phyloP scores from a whole-genome alignment of 2,888 invertebrate genomes.

The Noctuana brunneofusca region DNA sequence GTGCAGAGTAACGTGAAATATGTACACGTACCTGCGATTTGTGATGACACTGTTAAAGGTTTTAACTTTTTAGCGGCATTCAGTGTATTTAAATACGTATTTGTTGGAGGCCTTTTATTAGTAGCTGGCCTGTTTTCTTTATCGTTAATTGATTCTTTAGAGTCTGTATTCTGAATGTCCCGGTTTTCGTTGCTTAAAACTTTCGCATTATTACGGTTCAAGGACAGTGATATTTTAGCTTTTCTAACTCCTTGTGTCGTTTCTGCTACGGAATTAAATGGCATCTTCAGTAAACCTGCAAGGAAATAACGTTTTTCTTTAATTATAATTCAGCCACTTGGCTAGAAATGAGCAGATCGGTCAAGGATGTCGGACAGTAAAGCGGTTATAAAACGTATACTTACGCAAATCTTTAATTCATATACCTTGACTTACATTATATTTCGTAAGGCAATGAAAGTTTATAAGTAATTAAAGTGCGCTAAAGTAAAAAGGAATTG shows the following conservation, averaged over 20 bases:
- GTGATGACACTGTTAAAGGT: slow-evolving; percentile 59
- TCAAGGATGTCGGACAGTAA: slow-evolving; percentile 61
- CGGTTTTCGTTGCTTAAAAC: slow-evolving; percentile 64
- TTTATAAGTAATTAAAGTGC: slow-evolving; percentile 45
- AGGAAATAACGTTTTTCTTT: slow-evolving; percentile 40
- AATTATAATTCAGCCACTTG: slow-evolving; percentile 38
- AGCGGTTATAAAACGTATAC: slow-evolving; percentile 50
- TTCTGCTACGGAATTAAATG: slow-evolving; percentile 74
- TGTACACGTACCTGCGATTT: slow-evolving; percentile 54
- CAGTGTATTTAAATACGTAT: slow-evolving; percentile 67
- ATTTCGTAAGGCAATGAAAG: slow-evolving; percentile 63
- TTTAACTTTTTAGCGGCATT: slow-evolving; percentile 73
- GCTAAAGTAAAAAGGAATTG: slow-evolving; percentile 57
- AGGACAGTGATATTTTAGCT: slow-evolving; percentile 70
- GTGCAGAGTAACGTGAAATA: not conserved
- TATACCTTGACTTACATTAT: slow-evolving; percentile 76
- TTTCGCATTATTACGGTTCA: slow-evolving; percentile 73
- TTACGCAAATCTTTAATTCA: slow-evolving; percentile 67
- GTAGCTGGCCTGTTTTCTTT: slow-evolving; percentile 70
- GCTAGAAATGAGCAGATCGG: slow-evolving; percentile 55
- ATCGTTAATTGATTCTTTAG: slow-evolving; percentile 54
- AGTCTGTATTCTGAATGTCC: slow-evolving; percentile 57
- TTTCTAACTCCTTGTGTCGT: slow-evolving; percentile 73
- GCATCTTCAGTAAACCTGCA: slow-evolving; percentile 82
- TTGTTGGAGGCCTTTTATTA: slow-evolving; percentile 61